These are phyloP conservation scores for Homalodisca vitripennis DNA, from an alignment of 1,140 invertebrate species.

Conservation along the genomic window DNA sequence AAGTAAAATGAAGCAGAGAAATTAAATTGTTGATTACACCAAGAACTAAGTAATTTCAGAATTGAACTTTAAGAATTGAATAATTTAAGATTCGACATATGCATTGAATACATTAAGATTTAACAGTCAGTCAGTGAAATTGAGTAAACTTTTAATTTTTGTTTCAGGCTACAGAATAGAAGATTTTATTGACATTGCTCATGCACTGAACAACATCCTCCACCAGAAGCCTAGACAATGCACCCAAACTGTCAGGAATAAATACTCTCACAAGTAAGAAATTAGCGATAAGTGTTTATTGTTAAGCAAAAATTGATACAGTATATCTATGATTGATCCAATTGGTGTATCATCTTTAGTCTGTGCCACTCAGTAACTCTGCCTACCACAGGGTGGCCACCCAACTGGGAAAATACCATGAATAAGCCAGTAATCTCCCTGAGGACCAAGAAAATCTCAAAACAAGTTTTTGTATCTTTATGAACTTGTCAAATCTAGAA, in stretches of 20 bases:
- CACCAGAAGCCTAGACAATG: constrained; percentile 70
- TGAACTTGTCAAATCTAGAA: too few species aligned
- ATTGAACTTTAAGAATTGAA: neutral
- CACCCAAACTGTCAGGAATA: constrained; percentile 83
- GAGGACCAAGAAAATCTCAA: too few species aligned
- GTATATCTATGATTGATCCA: too few species aligned
- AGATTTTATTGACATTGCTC: constrained; percentile 71
- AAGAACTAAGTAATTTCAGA: neutral
- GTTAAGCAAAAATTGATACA: too few species aligned
- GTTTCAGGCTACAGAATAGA: constrained; percentile 65
- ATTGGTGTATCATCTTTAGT: too few species aligned
- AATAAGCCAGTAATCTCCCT: too few species aligned
- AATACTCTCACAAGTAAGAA: constrained; percentile 93
- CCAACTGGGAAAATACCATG: too few species aligned
- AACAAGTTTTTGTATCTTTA: too few species aligned
- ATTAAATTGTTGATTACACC: neutral
- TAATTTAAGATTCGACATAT: neutral
- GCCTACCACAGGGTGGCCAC: too few species aligned
- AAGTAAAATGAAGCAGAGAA: neutral
- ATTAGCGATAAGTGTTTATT: too few species aligned
- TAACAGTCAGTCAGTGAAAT: neutral
- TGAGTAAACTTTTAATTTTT: constrained; percentile 28
- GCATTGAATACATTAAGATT: neutral
- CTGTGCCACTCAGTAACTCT: too few species aligned
- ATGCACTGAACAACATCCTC: constrained; percentile 73